Conservation (phyloP, 2,797 vertebrate genomes). For the Luscinia megarhynchos region DNA sequence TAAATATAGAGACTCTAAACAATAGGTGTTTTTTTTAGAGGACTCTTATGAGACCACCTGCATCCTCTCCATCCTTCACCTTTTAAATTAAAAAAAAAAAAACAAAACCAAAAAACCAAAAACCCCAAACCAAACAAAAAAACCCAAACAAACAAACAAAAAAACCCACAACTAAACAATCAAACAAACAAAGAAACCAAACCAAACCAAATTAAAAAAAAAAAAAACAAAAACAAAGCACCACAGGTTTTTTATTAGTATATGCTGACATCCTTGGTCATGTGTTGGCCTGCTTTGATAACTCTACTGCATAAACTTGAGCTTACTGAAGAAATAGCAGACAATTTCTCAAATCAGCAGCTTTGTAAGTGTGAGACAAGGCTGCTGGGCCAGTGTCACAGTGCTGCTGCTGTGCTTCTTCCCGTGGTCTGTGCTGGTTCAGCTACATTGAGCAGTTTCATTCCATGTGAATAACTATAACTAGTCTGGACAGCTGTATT, state of each 20-base stretch:
- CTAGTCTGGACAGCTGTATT: background rate
- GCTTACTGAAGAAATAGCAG: background rate
- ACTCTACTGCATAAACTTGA: background rate
- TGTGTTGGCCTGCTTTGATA: background rate
- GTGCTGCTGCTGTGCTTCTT: background rate
- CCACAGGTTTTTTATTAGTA: background rate
- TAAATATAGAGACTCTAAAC: background rate
- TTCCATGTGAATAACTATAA: background rate
- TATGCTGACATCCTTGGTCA: background rate
- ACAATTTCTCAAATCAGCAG: background rate
- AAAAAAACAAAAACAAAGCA: too few species aligned
- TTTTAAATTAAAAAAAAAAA: background rate
- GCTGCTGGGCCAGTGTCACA: background rate
- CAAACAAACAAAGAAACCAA: too few species aligned
- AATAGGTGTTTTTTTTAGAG: background rate
- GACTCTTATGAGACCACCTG: background rate
- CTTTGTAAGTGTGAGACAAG: background rate
- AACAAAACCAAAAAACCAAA: too few species aligned
- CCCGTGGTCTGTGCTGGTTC: background rate
- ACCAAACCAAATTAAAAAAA: too few species aligned
- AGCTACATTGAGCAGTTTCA: background rate
- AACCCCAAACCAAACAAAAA: background rate
- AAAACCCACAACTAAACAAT: too few species aligned
- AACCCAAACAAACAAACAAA: background rate
- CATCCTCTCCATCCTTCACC: background rate